Evolutionary conservation across 2,888 invertebrate species (phyloP).

Genomic region (Cyclophora punctaria): DNA sequence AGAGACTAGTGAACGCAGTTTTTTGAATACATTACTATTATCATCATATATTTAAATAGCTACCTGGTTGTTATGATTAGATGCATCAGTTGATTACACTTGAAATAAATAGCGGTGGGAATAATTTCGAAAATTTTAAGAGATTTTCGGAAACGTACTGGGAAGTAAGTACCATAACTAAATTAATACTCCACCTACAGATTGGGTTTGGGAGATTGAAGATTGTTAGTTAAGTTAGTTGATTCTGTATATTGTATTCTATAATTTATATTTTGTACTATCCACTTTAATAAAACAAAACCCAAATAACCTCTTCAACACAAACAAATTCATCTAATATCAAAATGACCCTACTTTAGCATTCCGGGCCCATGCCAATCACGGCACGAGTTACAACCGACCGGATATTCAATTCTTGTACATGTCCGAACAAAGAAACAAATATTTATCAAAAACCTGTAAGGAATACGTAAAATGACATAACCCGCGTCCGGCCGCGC

Average conservation of each 20-base stretch:
- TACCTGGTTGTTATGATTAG: too few species aligned
- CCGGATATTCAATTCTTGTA: constrained; percentile 72
- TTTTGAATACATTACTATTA: constrained; percentile 25
- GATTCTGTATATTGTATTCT: too few species aligned
- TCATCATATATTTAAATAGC: not conserved
- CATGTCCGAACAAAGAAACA: constrained; percentile 68
- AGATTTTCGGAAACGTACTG: too few species aligned
- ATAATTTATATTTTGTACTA: too few species aligned
- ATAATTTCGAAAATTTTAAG: too few species aligned
- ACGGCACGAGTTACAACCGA: constrained; percentile 41
- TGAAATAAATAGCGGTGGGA: too few species aligned
- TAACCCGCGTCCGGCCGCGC: constrained; percentile 53
- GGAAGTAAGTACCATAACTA: too few species aligned
- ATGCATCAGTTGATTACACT: too few species aligned
- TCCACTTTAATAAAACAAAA: not conserved
- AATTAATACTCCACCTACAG: too few species aligned
- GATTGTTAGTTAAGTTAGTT: too few species aligned
- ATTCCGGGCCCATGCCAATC: constrained; percentile 53
- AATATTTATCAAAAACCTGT: constrained; percentile 74
- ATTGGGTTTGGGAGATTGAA: too few species aligned
- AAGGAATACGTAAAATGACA: constrained; percentile 73
- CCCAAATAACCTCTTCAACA: not conserved
- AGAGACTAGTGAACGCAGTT: constrained; percentile 43
- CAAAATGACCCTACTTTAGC: constrained; percentile 25
- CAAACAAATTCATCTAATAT: constrained; percentile 10